phyloP scores from a whole-genome alignment of 2,113 vertebrate genomes.

The Trochalopteron elliotii region DNA sequence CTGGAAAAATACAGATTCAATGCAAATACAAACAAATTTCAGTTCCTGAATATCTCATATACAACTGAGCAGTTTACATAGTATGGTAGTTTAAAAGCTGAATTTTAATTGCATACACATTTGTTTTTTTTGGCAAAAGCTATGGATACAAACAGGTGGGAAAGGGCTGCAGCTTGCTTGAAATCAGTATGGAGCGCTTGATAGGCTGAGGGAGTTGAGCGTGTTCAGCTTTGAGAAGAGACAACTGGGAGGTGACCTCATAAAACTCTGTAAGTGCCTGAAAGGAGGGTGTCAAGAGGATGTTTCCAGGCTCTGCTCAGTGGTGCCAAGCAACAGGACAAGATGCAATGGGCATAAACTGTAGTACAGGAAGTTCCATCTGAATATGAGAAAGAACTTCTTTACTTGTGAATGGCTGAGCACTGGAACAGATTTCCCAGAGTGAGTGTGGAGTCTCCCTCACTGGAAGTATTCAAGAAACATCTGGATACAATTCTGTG shows the following conservation, averaged over 20 bases:
- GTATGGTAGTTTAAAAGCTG: background rate
- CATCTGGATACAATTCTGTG: background rate
- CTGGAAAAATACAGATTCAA: background rate
- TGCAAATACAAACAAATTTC: background rate
- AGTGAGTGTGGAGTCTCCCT: background rate
- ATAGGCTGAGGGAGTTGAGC: background rate
- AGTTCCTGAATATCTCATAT: background rate
- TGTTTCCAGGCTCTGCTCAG: background rate
- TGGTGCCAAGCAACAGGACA: background rate
- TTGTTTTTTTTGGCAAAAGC: background rate
- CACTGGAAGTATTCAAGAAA: background rate
- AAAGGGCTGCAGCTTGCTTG: background rate
- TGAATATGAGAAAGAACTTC: background rate
- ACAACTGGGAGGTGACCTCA: background rate
- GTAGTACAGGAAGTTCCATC: background rate
- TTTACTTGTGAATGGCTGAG: background rate
- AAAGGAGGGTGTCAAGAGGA: background rate
- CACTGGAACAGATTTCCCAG: background rate
- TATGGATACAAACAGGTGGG: background rate
- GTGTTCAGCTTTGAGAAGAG: background rate
- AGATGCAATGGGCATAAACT: background rate
- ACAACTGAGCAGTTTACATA: background rate
- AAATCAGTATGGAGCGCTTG: background rate
- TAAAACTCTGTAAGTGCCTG: background rate
- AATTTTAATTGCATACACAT: background rate